Evolutionary conservation across 2,888 invertebrate species (phyloP).

Genomic region (Cylindroiulus punctatus): DNA sequence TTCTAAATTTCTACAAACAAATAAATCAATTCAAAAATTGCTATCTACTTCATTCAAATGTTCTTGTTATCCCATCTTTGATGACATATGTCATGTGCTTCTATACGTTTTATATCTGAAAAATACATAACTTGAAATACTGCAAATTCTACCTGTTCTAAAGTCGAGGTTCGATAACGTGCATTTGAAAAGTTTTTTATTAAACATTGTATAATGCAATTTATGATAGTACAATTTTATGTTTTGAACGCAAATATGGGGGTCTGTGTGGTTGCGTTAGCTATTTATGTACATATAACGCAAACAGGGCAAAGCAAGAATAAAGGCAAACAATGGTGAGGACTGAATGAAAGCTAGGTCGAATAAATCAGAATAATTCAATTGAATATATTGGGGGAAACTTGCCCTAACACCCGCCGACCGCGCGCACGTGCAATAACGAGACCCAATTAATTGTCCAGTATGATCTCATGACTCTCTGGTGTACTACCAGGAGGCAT

Average conservation of each 20-base stretch:
- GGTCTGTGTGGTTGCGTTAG: background rate
- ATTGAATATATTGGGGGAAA: conserved; percentile 13
- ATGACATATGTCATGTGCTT: no score
- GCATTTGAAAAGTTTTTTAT: no score
- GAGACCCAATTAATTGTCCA: conserved; percentile 3
- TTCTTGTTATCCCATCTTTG: no score
- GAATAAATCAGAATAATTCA: conserved; percentile 32
- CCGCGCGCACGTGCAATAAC: conserved; percentile 19
- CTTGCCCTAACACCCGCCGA: conserved; percentile 6
- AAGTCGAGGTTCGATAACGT: no score
- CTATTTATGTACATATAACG: conserved; percentile 1
- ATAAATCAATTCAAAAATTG: no score
- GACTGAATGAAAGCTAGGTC: conserved; percentile 16
- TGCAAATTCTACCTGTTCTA: no score
- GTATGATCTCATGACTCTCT: background rate
- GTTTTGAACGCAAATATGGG: background rate
- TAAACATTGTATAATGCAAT: no score
- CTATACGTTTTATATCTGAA: no score
- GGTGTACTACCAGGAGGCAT: background rate
- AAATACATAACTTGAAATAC: no score
- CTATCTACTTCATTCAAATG: no score
- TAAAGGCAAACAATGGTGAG: conserved; percentile 25
- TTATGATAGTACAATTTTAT: no score
- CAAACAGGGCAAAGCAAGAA: background rate
- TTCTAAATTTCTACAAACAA: no score